phyloP scores from a whole-genome alignment of 2,888 invertebrate genomes.

The Dicyrtomina minuta region DNA sequence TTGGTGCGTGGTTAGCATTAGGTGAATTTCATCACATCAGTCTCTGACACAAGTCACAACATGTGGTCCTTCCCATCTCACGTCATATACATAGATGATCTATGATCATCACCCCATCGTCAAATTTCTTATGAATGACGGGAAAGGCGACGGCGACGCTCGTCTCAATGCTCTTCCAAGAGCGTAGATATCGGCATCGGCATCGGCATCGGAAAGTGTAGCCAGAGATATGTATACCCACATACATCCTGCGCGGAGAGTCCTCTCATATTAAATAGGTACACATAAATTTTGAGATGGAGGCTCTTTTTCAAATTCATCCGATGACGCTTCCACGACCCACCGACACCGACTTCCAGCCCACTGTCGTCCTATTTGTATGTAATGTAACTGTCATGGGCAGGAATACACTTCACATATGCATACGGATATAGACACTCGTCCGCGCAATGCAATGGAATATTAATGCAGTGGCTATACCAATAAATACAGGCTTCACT shows the following conservation, averaged over 20 bases:
- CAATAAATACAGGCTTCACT: background rate
- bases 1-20: constrained; percentile 28
- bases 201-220: no score
- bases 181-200: no score
- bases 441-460: background rate
- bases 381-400: background rate
- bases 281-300: no score
- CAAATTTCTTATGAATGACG: constrained; percentile 10
- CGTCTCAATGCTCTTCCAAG: background rate
- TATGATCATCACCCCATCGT: constrained; percentile 23
- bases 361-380: background rate
- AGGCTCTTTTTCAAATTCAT: background rate
- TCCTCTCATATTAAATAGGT: no score
- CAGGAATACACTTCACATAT: background rate
- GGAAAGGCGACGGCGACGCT: no score
- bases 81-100: constrained; percentile 32
- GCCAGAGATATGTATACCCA: no score
- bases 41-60: constrained; percentile 39
- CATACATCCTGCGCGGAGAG: no score
- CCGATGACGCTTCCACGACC: background rate
- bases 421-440: background rate
- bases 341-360: background rate
- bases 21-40: constrained; percentile 37
- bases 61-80: constrained; percentile 35
- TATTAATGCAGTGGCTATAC: background rate